A percentile compares a stretch with the other conserved stretches of the same genome.
Evolutionary conservation across 2,797 vertebrate species (phyloP).

Genomic region (Acanthiza pusilla): DNA sequence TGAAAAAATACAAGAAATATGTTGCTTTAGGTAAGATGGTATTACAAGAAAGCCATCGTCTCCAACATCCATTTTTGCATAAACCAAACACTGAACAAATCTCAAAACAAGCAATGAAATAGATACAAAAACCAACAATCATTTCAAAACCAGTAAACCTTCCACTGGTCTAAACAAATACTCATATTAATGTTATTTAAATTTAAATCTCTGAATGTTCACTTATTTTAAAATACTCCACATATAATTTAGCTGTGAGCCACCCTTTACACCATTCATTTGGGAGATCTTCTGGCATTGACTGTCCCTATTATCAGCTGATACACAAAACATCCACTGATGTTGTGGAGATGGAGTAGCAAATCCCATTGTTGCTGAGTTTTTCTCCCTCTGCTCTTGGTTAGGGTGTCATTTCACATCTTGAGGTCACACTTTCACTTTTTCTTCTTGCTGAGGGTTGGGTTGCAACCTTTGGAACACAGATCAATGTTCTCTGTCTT

Average conservation of each 20-base stretch:
- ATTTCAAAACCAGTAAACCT: background rate
- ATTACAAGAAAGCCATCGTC: background rate
- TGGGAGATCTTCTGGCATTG: background rate
- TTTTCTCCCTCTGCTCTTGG: background rate
- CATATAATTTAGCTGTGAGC: background rate
- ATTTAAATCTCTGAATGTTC: background rate
- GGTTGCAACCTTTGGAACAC: background rate
- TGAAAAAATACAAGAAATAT: background rate
- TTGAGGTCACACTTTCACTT: background rate
- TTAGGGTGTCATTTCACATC: background rate
- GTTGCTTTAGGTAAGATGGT: background rate
- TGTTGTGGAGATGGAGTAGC: background rate
- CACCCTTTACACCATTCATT: background rate
- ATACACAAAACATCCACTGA: background rate
- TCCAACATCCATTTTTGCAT: background rate
- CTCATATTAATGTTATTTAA: background rate
- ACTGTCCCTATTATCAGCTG: background rate
- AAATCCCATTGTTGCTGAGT: background rate
- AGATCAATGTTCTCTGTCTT: conserved; percentile 76
- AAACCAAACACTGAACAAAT: background rate
- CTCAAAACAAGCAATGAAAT: background rate
- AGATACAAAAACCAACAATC: background rate
- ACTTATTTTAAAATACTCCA: background rate
- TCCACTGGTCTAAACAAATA: background rate
- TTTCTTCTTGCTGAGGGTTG: background rate